Conservation (phyloP, 2,888 invertebrate genomes). For the Andrena haemorrhoa region DNA sequence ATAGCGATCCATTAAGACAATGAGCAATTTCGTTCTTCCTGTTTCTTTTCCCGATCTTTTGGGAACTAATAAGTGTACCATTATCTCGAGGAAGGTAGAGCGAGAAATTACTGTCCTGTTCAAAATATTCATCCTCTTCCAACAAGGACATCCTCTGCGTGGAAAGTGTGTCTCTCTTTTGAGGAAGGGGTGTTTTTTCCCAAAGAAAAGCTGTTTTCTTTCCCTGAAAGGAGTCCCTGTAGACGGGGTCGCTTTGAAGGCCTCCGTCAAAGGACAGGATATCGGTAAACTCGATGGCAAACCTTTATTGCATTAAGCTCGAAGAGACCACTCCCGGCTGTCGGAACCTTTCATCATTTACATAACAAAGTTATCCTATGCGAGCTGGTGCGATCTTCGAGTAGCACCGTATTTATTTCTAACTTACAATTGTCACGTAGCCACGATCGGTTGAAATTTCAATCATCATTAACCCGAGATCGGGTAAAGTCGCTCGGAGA, state of each 20-base stretch:
- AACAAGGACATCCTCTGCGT: neutral
- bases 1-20: constrained; percentile 17
- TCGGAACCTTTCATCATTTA: constrained; percentile 25
- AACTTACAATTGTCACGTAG: too few species aligned
- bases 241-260: constrained; percentile 37
- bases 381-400: neutral
- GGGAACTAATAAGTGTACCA: neutral
- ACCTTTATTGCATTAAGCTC: constrained; percentile 53
- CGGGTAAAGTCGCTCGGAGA: too few species aligned
- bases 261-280: constrained; percentile 51
- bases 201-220: constrained; percentile 38
- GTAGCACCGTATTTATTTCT: neutral
- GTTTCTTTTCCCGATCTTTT: neutral
- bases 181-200: constrained; percentile 7
- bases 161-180: neutral
- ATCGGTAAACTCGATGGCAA: constrained; percentile 56
- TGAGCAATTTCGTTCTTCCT: neutral
- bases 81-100: neutral
- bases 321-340: constrained; percentile 43
- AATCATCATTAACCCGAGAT: too few species aligned
- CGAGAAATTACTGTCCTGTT: neutral
- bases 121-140: neutral
- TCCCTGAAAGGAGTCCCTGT: constrained; percentile 8
- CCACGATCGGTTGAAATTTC: too few species aligned
- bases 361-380: constrained; percentile 33